Conservation (phyloP, 2,113 vertebrate genomes). For the Daphoenositta chrysoptera region DNA sequence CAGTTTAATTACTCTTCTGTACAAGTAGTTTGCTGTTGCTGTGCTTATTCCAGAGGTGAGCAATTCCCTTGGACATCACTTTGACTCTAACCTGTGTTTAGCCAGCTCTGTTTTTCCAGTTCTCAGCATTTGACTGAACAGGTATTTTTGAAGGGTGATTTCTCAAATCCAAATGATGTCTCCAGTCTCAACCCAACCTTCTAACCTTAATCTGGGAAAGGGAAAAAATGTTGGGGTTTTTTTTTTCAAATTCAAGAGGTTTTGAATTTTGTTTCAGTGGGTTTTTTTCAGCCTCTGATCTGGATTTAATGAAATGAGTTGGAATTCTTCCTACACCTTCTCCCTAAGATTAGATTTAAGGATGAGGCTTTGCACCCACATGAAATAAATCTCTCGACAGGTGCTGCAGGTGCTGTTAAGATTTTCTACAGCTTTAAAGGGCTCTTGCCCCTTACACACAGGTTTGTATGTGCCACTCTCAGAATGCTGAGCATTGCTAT, state of each 20-base stretch:
- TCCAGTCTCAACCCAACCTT: neutral
- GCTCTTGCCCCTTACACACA: neutral
- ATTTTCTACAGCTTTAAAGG: neutral
- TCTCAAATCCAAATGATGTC: neutral
- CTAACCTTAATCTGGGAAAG: neutral
- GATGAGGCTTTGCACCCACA: neutral
- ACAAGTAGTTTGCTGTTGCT: neutral
- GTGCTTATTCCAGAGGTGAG: neutral
- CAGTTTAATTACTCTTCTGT: neutral
- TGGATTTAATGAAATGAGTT: neutral
- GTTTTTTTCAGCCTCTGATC: neutral
- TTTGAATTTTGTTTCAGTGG: neutral
- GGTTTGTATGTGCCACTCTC: rapidly evolving
- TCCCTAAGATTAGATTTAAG: neutral
- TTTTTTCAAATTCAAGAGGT: neutral
- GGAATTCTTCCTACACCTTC: neutral
- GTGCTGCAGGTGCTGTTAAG: neutral
- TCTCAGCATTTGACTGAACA: neutral
- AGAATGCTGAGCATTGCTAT: rapidly evolving
- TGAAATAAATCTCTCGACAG: neutral
- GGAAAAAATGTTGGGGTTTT: rapidly evolving
- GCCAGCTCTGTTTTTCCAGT: neutral
- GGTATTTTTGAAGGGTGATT: neutral
- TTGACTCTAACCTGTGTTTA: neutral
- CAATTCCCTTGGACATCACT: neutral